Base-by-base conservation (phyloP, 2,888 invertebrate genomes). In the Phalera bucephala region DNA sequence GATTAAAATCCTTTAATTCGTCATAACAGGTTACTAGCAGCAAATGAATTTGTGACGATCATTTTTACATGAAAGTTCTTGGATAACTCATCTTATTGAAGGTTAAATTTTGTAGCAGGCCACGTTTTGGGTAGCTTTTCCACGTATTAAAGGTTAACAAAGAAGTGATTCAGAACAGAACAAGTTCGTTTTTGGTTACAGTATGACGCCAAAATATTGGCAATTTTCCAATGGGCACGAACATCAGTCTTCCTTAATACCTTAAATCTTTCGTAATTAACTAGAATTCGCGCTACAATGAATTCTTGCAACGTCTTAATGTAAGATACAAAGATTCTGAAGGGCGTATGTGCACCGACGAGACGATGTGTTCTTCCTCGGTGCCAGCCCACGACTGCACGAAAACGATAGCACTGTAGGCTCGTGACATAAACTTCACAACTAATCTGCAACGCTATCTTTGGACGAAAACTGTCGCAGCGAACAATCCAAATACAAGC, bases 201-300 rank as follows among this genome's bases (percentile, higher is more conserved):
- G 1, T 25, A 13, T 25, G 2, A 0, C 12, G 12, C 12, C 12
- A 12, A 25, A 8, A 13, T 4, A 8, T 12, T 25, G 25, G 27
- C 27, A 14, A 14, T 15, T 14, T 9, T 27, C 27, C 13, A 22
- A 20, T 21, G 6, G 12, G 8, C 4, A 20, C 2, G 6, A 8
- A 19, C 11, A 7, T 10, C 13, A 31, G 41, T 44, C 43, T 41
- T 47, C 36, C 45, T 51, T 47, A 40, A 41, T 35, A 44, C 30
- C 36, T 42, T 48, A 45, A 39, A 48, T 54, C 44, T 46, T 51
- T 45, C 40, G 44, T 44, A 53, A 54, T 58, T 56, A 58, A 54
- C 43, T 40, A 22, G 33, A 51, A 30, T 54, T 50, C 36, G 32
- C 41, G 43, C 41, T 30, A 46, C 43, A 45, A 28, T 54, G 35